Percentiles rank a stretch among this genome's conserved stretches.
These are phyloP conservation scores for Heptranchias perlo DNA, from an alignment of 2,113 vertebrate species.

Conservation along the genomic window DNA sequence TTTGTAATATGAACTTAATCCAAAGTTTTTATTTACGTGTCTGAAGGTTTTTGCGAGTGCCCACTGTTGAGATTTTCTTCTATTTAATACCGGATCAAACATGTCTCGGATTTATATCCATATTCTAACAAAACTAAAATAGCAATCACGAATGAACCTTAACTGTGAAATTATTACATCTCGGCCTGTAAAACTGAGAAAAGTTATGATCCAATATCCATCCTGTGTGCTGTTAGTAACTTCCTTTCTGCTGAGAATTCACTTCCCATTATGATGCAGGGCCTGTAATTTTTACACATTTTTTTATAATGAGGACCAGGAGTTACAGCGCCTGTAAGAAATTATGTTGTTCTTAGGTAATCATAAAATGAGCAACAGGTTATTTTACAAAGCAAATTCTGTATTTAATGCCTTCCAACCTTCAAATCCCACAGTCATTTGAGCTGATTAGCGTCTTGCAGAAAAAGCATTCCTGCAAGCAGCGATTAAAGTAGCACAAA, in stretches of 20 bases:
- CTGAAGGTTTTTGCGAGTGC: neutral
- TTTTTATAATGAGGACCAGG: neutral
- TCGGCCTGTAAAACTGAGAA: neutral
- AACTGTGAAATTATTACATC: neutral
- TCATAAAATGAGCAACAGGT: neutral
- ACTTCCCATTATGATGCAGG: neutral
- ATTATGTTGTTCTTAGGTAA: neutral
- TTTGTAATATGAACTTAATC: neutral
- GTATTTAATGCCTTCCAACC: neutral
- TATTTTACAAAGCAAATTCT: neutral
- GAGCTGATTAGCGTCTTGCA: too few species aligned
- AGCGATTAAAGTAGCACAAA: too few species aligned
- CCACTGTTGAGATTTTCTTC: neutral
- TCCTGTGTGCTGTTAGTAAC: neutral
- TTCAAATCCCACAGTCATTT: too few species aligned
- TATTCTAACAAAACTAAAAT: too few species aligned
- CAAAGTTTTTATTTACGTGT: neutral
- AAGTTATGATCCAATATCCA: neutral
- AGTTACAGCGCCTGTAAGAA: neutral
- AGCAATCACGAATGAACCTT: neutral
- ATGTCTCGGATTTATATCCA: too few species aligned
- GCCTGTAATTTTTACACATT: too few species aligned
- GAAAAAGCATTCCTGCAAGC: too few species aligned
- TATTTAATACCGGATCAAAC: neutral
- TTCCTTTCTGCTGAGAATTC: neutral